Base-by-base conservation (phyloP, 2,888 invertebrate species). In the Protula sp. region DNA sequence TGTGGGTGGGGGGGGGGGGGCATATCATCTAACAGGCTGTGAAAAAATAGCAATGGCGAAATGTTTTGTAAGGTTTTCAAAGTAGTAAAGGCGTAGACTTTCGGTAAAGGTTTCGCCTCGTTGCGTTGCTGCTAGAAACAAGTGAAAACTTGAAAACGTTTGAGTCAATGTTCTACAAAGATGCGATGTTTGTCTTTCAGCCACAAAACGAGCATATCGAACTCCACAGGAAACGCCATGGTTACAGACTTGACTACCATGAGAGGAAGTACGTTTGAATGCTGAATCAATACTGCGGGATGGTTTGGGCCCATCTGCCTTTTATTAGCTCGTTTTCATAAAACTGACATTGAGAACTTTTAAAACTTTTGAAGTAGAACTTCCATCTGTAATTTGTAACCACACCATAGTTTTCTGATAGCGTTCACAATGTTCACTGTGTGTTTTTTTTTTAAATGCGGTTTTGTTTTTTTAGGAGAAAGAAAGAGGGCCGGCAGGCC, bases 201-300 rank as follows among this genome's bases (percentile, higher is more conserved):
- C 79, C 80, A 29, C 99, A 99, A 86, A 99, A 99, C 87, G 99
- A 99, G 84, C 94, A 99, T 82, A 98, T 99, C 84, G 99, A 99
- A 76, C 88, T 97, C 67, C 94, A 95, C 82, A 89, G 91, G 78
- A 99, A 98, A 82, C 87, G 98, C 45, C 89, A 94, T 85, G 99
- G 99, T 77, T 87, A 94, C 73, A 87, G 98, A 65, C 87, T 99
- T 65, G 98, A 99, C 85, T 92, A 99, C 87, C 94, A 98, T 83
- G 98, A 99, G 82, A 86, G 92, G 63, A 93, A 92, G 82, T 83
- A 65, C 74, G 77, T 56, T 22, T 30, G 30, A 2, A 55, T 9
- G n/a, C 38, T 9, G 57, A 47, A 0, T 55, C 45, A 29, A 54
- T 28, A 54, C 27, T n/a, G n/a, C n/a, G n/a, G n/a, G n/a, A n/a